Evolutionary conservation across 2,797 vertebrate species (phyloP), one percentile per base, ranked within the genome.

Genomic region (Gymnocypris eckloni): DNA sequence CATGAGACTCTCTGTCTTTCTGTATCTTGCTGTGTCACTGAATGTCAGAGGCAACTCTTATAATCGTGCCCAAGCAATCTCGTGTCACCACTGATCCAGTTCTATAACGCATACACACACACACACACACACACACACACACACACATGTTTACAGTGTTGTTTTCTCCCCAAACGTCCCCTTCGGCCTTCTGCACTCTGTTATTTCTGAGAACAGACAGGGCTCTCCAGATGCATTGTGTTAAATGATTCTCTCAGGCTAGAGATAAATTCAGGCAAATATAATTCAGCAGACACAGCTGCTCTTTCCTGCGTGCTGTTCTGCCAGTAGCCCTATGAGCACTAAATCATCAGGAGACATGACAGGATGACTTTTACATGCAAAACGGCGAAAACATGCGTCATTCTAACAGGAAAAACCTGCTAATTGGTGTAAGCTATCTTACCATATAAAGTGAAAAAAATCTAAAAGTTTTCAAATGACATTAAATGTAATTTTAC

Each of bases 81-180:
- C n/a, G 22, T 90, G 72, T 89, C 77, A 71, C 83, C 81, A 86
- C 77, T 88, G 87, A 91, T 78, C 83, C 83, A 89, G 25, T 88
- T 91, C 20, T 48, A 16, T 76, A 28, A 67, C 18, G 10, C 78
- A 6, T 48, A 28, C 28, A 28, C 28, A 28, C 28, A 28, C 28
- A 28, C 28, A 28, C 28, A 33, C 28, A 84, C 77, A 70, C 66
- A 64, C 77, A 61, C 64, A 28, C 28, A 28, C 28, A 84, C 77
- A 70, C 66, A 64, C 77, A 61, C 64, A 73, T 64, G 20, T 25
- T 39, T 54, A 79, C 56, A 83, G 33, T 79, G 54, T 61, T 67
- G 6, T 61, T 54, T 79, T 71, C 33, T 43, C 22, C 54, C 22
- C 45, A 70, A 79, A 56, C 70, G 6, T 79, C 77, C 41, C 41